These are phyloP conservation scores for Megaceryle alcyon DNA, from an alignment of 2,797 vertebrate species.

Conservation along the genomic window DNA sequence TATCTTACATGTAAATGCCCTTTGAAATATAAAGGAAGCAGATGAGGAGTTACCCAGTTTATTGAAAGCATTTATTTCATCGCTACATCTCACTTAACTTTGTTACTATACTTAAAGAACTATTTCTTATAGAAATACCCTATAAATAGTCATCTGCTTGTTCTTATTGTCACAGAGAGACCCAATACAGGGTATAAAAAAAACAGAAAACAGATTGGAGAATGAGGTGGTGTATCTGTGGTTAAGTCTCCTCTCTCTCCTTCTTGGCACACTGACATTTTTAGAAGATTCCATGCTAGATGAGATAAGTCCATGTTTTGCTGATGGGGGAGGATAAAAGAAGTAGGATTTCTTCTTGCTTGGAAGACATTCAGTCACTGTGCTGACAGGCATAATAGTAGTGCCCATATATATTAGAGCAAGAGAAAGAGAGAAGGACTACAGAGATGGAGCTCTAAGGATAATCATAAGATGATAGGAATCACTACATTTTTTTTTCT, in stretches of 20 bases:
- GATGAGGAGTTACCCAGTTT: neutral
- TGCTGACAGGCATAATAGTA: slow-evolving; percentile 32
- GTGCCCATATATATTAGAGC: slow-evolving; percentile 37
- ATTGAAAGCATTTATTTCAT: neutral
- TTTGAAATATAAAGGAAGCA: neutral
- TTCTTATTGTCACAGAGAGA: neutral
- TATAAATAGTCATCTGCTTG: neutral
- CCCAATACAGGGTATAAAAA: neutral
- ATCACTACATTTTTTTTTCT: slow-evolving; percentile 1
- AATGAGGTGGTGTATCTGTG: neutral
- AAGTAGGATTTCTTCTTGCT: neutral
- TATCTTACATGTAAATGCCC: neutral
- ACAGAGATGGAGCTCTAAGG: slow-evolving; percentile 23
- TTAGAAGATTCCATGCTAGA: neutral
- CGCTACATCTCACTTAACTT: neutral
- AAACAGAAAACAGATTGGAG: neutral
- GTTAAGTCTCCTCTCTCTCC: neutral
- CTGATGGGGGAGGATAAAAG: neutral
- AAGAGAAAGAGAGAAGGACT: neutral
- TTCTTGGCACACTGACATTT: neutral
- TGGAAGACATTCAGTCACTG: neutral
- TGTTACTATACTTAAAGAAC: neutral
- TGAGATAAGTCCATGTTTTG: neutral
- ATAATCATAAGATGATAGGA: slow-evolving; percentile 6
- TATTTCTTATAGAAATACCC: neutral